Evolutionary conservation across 2,888 invertebrate genomes (phyloP), one percentile per base, ranked within the genome.

Genomic region (Acanthacorydalis orientalis): DNA sequence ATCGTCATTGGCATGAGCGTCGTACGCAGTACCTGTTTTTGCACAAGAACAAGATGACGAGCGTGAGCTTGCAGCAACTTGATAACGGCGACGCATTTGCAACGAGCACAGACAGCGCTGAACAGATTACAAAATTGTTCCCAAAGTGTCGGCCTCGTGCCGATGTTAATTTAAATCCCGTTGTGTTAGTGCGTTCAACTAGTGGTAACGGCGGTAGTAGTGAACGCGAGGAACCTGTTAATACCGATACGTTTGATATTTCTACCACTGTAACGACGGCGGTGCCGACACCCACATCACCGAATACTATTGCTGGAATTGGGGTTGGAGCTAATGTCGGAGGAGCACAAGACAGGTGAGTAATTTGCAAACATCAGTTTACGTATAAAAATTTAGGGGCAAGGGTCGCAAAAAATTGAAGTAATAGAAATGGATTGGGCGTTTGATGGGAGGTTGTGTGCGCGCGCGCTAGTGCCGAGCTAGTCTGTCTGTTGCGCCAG

Each of bases 111-210:
- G 70, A 69, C 62, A 68, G 65, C 62, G 66, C 70, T 69, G 84
- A 84, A 73, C 80, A 82, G 70, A 84, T 88, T 69, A 83, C 83
- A 62, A 76, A 82, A 65, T 75, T 87, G 60, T 88, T 87, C 70
- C 86, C 86, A 60, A 87, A 87, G 80, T 87, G 87, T 71, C 78
- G 85, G 59, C 86, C 85, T 56, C 73, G 77, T 61, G 69, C 68
- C 58, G 74, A 73, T 64, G 68, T 72, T 58, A 73, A 73, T 64
- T 63, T 73, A 56, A 74, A 73, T 64, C 68, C 69, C 44, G 64
- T 70, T 53, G 61, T 65, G 56, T 14, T 39, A 15, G 46, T 39
- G 16, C 39, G 39, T 23, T 39, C 38, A 11, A 39, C 31, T 11
- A 31, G 31, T 34, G 31, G 23, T 23, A 23, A 23, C 23, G 23